Evolutionary conservation across 92 coral and sea anemone genomes (phyloP).

Genomic region (Porites divaricata): DNA sequence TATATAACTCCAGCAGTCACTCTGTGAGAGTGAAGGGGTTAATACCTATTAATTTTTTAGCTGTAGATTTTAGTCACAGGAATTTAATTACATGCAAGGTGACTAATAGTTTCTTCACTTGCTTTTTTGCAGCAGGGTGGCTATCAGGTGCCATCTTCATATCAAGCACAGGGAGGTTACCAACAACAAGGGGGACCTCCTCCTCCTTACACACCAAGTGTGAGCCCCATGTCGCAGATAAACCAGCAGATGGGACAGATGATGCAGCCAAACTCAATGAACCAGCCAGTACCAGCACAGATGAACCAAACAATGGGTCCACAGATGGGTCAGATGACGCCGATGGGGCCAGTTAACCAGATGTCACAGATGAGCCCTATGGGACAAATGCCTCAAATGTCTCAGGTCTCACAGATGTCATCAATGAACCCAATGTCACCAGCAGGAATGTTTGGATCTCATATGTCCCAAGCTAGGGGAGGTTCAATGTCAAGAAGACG

Average conservation of each 20-base stretch:
- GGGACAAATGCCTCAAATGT: constrained; percentile 39
- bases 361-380: constrained; percentile 59
- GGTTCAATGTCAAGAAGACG: constrained; percentile 52
- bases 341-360: constrained; percentile 51
- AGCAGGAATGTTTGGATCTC: constrained; percentile 63
- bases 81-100: not conserved
- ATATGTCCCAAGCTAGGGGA: constrained; percentile 33
- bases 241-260: constrained; percentile 56
- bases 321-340: constrained; percentile 66
- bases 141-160: constrained; percentile 51
- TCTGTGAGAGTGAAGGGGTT: no score
- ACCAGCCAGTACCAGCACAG: constrained; percentile 48
- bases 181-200: constrained; percentile 85
- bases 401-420: constrained; percentile 55
- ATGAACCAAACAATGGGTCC: constrained; percentile 56
- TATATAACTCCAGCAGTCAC: no score
- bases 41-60: no score
- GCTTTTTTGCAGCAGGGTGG: constrained; percentile 56
- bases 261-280: constrained; percentile 52
- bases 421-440: constrained; percentile 69
- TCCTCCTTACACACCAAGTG: constrained; percentile 83
- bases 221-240: constrained; percentile 68
- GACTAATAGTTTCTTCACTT: not conserved
- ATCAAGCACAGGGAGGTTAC: constrained; percentile 67
- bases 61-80: no score